phyloP scores from a whole-genome alignment of 2,797 vertebrate species.

The Pseudomugil gertrudae region DNA sequence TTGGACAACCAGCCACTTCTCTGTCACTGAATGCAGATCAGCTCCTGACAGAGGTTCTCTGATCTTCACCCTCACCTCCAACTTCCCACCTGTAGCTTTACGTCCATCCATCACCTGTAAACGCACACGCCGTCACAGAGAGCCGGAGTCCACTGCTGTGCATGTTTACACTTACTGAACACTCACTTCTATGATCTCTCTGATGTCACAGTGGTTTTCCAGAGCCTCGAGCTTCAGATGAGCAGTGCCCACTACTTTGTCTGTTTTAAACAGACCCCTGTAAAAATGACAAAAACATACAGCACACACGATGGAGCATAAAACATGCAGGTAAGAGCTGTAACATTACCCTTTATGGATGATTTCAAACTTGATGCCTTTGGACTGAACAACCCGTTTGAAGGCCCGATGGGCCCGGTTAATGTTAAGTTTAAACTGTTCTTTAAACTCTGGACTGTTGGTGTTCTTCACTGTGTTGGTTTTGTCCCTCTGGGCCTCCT shows the following conservation, averaged over 20 bases:
- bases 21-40: conserved; percentile 85
- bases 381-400: conserved; percentile 88
- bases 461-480: conserved; percentile 86
- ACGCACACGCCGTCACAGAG: neutral
- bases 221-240: conserved; percentile 89
- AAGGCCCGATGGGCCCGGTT: conserved; percentile 86
- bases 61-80: conserved; percentile 89
- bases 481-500: conserved; percentile 92
- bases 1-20: conserved; percentile 90
- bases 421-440: conserved; percentile 89
- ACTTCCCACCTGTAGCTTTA: conserved; percentile 87
- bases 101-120: conserved; percentile 89
- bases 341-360: conserved; percentile 88
- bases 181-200: conserved; percentile 88
- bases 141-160: neutral
- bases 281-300: conserved; percentile 7
- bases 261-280: conserved; percentile 90
- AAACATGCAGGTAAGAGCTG: neutral
- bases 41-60: conserved; percentile 86
- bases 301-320: neutral
- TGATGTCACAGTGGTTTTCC: conserved; percentile 86
- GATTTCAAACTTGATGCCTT: conserved; percentile 92
- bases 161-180: neutral
- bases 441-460: conserved; percentile 88
- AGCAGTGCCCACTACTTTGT: conserved; percentile 87